Conservation (phyloP, 2,113 vertebrate species). For the Trematomus loennbergii region DNA sequence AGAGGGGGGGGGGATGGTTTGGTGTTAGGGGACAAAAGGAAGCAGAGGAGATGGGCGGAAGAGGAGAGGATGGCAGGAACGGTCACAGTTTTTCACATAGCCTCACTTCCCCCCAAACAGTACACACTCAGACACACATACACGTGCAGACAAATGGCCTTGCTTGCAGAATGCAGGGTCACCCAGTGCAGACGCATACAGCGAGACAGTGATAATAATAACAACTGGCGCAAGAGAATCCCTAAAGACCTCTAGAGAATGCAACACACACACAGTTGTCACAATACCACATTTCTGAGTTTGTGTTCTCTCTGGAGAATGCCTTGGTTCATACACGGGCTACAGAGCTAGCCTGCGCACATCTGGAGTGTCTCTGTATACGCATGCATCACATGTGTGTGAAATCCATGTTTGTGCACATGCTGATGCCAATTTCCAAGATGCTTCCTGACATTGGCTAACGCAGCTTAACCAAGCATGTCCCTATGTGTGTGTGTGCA, state of each 20-base stretch:
- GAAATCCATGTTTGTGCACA: conserved; percentile 51
- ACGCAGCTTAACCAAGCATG: conserved; percentile 67
- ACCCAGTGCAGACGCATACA: conserved; percentile 45
- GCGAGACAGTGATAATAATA: conserved; percentile 59
- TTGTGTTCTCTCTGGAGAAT: conserved; percentile 9
- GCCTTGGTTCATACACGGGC: conserved; percentile 13
- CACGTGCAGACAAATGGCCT: conserved; percentile 40
- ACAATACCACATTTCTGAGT: conserved; percentile 23
- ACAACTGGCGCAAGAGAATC: conserved; percentile 64
- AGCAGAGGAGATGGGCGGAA: conserved; percentile 40
- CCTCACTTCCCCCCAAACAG: conserved; percentile 55
- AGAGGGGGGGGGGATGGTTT: neutral
- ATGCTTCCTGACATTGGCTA: conserved; percentile 67
- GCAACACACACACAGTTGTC: conserved; percentile 1
- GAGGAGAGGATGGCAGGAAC: conserved; percentile 59
- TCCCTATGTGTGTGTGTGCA: too few relatives aligned
- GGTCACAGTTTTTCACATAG: conserved; percentile 80
- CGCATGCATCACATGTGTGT: conserved; percentile 6
- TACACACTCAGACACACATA: conserved; percentile 38
- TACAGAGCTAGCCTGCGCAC: conserved; percentile 4
- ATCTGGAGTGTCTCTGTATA: neutral
- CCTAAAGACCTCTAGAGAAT: conserved; percentile 50
- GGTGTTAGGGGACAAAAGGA: conserved; percentile 40
- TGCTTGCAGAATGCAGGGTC: conserved; percentile 48
- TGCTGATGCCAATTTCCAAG: conserved; percentile 61